Percentiles rank a stretch among this genome's conserved stretches.
Evolutionary conservation across 2,888 invertebrate species (phyloP).

Genomic region (Pyralis farinalis): DNA sequence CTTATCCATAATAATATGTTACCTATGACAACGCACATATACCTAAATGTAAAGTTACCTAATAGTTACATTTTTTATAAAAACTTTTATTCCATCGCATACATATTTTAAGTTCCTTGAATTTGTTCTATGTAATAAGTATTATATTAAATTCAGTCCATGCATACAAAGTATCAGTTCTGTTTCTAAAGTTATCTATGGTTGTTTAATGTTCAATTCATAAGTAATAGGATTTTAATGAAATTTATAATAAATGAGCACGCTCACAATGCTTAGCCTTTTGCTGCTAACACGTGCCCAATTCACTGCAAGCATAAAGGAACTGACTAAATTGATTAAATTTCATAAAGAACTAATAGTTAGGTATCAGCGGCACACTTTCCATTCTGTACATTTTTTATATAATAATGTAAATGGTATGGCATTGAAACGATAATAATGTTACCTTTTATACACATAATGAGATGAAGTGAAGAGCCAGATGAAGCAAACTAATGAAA

Average conservation of each 20-base stretch:
- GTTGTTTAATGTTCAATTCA: constrained; percentile 26
- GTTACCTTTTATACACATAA: too few species aligned
- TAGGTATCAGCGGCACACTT: constrained; percentile 35
- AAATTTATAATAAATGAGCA: constrained; percentile 64
- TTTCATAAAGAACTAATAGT: constrained; percentile 39
- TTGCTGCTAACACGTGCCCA: constrained; percentile 59
- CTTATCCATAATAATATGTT: too few species aligned
- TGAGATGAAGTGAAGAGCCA: too few species aligned
- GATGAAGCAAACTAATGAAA: too few species aligned
- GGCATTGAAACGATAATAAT: too few species aligned
- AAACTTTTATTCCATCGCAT: too few species aligned
- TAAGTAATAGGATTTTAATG: constrained; percentile 67
- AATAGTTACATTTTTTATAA: too few species aligned
- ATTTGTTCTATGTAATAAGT: too few species aligned
- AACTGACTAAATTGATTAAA: constrained; percentile 64
- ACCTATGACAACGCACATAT: too few species aligned
- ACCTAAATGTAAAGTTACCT: too few species aligned
- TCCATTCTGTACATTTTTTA: constrained; percentile 22
- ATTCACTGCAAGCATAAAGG: constrained; percentile 46
- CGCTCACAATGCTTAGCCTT: constrained; percentile 42
- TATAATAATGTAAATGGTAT: constrained; percentile 9
- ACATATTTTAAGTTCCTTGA: too few species aligned
- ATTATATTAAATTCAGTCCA: too few species aligned
- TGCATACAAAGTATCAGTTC: constrained; percentile 11
- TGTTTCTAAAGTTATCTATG: constrained; percentile 7